Evolutionary conservation across 2,113 vertebrate species (phyloP), one percentile per base, ranked within the genome.

Genomic region (Dipodomys ordii): DNA sequence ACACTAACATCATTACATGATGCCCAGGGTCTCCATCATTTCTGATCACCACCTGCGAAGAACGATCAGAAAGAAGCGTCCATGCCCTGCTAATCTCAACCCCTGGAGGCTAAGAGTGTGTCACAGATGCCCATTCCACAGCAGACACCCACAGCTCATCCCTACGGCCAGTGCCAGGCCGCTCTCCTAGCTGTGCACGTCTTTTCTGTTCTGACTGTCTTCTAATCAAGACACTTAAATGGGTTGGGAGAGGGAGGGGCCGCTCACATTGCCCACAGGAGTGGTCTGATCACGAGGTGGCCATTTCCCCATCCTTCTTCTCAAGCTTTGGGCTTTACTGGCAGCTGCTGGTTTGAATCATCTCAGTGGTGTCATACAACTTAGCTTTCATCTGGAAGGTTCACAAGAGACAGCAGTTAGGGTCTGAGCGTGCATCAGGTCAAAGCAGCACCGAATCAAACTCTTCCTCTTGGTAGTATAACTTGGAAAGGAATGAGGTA

Each of bases 171-270:
- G 49, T 11, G 1, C 49, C 49, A 9, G 39, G 39, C 39, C 5
- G 4, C 49, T 53, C 49, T 53, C 49, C 20, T 68, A 79, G 13
- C 10, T 62, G 0, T 30, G 16, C 49, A 23, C 18, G 81, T 71
- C 12, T n/a, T 80, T 44, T 39, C 15, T 35, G 20, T n/a, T 69
- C 49, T 12, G 15, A 49, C 23, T 28, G 7, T 39, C 39, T 39
- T 39, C 39, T 39, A 39, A 39, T 39, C 39, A 39, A 39, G 39
- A 39, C 39, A 4, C 22, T n/a, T 67, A 83, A 35, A 53, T 69
- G 27, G 2, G 9, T 8, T 57, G 67, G 78, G 2, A 0, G 7
- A 78, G 6, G 60, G 77, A 0, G 16, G 1, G 22, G 2, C 1
- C 65, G 9, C 49, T 65, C 44, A 13, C 2, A 4, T 20, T 46